Evolutionary conservation across 2,113 vertebrate species (phyloP).

Genomic region (Hippocampus comes): DNA sequence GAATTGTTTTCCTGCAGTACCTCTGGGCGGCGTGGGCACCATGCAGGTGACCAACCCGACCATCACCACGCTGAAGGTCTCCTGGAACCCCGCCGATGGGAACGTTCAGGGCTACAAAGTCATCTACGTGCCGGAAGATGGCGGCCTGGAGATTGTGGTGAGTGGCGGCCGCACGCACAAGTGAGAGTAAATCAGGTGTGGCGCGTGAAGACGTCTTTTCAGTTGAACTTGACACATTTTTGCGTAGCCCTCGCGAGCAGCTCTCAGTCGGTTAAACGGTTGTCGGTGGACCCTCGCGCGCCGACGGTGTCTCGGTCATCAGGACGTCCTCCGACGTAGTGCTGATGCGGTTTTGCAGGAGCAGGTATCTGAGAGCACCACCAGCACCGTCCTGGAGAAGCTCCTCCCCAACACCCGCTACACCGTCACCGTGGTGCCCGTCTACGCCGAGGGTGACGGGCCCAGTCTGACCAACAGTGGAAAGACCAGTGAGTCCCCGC

Average conservation of each 20-base stretch:
- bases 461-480: slow-evolving; percentile 80
- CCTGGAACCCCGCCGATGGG: slow-evolving; percentile 89
- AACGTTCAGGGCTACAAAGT: slow-evolving; percentile 92
- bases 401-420: slow-evolving; percentile 85
- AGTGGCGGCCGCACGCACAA: background rate
- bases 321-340: too few relatives aligned
- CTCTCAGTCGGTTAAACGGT: too few relatives aligned
- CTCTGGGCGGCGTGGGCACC: slow-evolving; percentile 71
- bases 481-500: slow-evolving; percentile 82
- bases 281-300: too few relatives aligned
- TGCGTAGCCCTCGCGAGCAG: too few relatives aligned
- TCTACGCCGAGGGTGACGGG: slow-evolving; percentile 89
- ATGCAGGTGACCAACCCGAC: slow-evolving; percentile 84
- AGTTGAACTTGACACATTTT: too few relatives aligned
- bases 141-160: slow-evolving; percentile 84
- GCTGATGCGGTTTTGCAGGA: slow-evolving; percentile 66
- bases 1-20: slow-evolving; percentile 49
- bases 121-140: slow-evolving; percentile 77
- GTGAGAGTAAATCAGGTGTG: too few relatives aligned
- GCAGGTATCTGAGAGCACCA: slow-evolving; percentile 90
- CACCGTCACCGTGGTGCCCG: slow-evolving; percentile 84
- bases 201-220: too few relatives aligned
- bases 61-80: slow-evolving; percentile 84
- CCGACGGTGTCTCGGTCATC: too few relatives aligned
- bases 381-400: slow-evolving; percentile 79